Base-by-base conservation (phyloP, 2,113 vertebrate genomes). In the mouse (Mus musculus) region DNA sequence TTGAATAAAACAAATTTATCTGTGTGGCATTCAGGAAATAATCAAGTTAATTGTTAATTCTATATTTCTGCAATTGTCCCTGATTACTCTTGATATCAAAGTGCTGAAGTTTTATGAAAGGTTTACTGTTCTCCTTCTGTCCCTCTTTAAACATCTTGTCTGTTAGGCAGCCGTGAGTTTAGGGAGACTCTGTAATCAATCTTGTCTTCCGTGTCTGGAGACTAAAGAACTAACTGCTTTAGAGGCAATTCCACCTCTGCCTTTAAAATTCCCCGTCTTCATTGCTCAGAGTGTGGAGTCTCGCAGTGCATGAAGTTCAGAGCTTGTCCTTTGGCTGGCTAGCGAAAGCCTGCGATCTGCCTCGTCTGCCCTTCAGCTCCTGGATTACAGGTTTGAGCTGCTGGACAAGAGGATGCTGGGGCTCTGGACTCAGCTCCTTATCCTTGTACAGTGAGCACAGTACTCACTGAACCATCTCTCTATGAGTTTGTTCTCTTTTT, bases 1-100 rank as follows among this genome's bases (percentile, higher is more conserved):
- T 52, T 52, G 84, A 71, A 67, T 72, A 56, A 93, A 95, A 73
- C 90, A 73, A 85, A 13, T 93, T 88, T 19, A 49, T 90, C 46
- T 73, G 52, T 82, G 22, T 11, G 61, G 11, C 12, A 73, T 73
- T 94, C 33, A 69, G 67, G n/a, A 95, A 96, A 92, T 56, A 93
- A 84, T 19, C 33, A 90, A 54, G 59, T 94, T 88, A 61, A 78
- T 30, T 42, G 91, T 9, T 49, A 42, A n/a, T 73, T 30, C 39
- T n/a, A 26, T 10, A 49, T 81, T 85, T 88, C 67, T 92, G 63
- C 16, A 81, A 39, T 90, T 94, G 77, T 84, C 28, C 78, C 59
- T 26, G 30, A 65, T 78, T 81, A 46, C 26, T 75, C 88, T 49
- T 3, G 75, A 59, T 56, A 78, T 92, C 75, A 71, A 88, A 94